Percentiles rank a stretch among this genome's conserved stretches.
phyloP scores from a whole-genome alignment of 1,140 invertebrate species.

The Drosophila biarmipes region DNA sequence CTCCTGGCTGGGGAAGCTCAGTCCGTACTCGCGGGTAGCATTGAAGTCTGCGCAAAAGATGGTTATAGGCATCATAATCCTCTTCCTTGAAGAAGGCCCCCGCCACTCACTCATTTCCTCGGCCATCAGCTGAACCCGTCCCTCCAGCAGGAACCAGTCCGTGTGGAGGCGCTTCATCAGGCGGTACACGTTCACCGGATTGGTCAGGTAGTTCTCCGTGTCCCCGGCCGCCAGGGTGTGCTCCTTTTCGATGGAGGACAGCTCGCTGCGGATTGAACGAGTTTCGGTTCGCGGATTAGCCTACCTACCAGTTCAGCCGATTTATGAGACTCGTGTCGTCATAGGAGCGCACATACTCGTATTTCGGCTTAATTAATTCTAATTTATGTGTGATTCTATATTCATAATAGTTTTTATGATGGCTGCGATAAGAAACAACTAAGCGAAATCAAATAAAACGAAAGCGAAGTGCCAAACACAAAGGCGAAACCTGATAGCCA shows the following conservation, averaged over 20 bases:
- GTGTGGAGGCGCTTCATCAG: constrained; percentile 96
- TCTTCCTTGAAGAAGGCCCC: too few species aligned
- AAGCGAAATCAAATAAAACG: constrained; percentile 49
- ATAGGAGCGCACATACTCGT: constrained; percentile 34
- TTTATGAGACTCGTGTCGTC: constrained; percentile 56
- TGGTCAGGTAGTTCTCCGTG: constrained; percentile 93
- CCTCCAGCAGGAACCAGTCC: constrained; percentile 91
- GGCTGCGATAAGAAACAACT: constrained; percentile 33
- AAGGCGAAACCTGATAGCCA: constrained; percentile 23
- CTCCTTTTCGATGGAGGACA: constrained; percentile 88
- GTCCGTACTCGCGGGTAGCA: constrained; percentile 86
- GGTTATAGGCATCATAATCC: neutral
- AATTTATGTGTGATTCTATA: constrained; percentile 74
- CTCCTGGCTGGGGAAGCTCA: constrained; percentile 94
- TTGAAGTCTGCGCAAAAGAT: constrained; percentile 46
- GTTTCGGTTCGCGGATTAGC: constrained; percentile 32
- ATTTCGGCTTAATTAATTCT: constrained; percentile 73
- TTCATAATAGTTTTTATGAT: constrained; percentile 70
- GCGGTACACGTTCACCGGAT: constrained; percentile 98
- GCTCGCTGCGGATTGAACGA: constrained; percentile 85
- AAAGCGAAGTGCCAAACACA: constrained; percentile 68
- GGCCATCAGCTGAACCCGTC: constrained; percentile 45
- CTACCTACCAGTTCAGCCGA: constrained; percentile 64
- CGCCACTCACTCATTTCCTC: constrained; percentile 33
- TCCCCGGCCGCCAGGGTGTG: constrained; percentile 91